Evolutionary conservation across 2,888 invertebrate species (phyloP).

Genomic region (Stegophylla sp.): DNA sequence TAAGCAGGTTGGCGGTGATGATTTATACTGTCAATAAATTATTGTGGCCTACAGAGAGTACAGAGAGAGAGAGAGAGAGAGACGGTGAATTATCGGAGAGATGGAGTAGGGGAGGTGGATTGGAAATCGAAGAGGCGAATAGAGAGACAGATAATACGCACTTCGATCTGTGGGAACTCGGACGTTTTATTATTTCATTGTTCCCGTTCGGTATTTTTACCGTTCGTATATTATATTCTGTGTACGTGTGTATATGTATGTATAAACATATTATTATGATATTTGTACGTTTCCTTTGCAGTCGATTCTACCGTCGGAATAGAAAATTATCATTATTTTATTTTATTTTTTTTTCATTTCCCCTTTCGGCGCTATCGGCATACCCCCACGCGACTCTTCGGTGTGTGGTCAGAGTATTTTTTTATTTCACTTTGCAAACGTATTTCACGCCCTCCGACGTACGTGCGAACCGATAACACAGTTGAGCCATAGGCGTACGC

Average conservation of each 20-base stretch:
- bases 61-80: constrained; percentile 5
- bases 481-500: no score
- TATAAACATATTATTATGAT: not conserved
- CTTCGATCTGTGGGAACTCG: constrained; percentile 56
- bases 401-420: not conserved
- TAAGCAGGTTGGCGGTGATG: constrained; percentile 42
- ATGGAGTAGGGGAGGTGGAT: constrained; percentile 7
- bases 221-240: no score
- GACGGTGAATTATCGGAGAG: not conserved
- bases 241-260: not conserved
- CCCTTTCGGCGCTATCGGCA: constrained; percentile 14
- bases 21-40: constrained; percentile 58
- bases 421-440: not conserved
- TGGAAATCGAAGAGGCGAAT: constrained; percentile 39
- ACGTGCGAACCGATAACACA: no score
- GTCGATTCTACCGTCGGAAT: not conserved
- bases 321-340: not conserved
- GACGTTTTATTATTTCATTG: constrained; percentile 59
- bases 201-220: constrained; percentile 48
- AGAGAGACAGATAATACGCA: not conserved
- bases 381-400: constrained; percentile 38
- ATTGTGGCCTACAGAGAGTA: constrained; percentile 33
- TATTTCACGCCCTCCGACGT: not conserved
- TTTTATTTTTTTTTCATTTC: not conserved
- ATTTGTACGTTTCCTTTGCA: not conserved